Base-by-base conservation (phyloP, 2,888 invertebrate genomes). In the Drosophila paracracens region DNA sequence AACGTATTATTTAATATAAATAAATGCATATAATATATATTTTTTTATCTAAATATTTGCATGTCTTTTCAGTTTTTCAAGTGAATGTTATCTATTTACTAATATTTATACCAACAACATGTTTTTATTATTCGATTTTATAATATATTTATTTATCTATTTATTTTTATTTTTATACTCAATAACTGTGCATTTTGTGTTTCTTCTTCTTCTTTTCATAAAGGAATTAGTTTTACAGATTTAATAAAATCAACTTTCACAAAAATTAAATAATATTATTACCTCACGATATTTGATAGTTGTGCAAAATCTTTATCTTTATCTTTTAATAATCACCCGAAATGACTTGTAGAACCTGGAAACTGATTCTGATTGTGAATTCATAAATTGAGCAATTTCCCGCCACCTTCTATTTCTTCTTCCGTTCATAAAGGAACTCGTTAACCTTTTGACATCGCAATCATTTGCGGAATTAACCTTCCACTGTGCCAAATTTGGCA, bases 381-480 rank as follows among this genome's bases (percentile, higher is more conserved):
- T 31, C 18, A 33, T 21, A 16, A 35, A 54, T 27, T 54, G 36
- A n/a, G 13, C 36, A n/a, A 11, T 27, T 36, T 36, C 27, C 27
- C 54, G 13, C 36, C 36, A 54, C 54, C 27, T 50, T 50, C 50
- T 2, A 29, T 29, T 50, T 18, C 27, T 31, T 35, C 36, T 31
- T 46, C 35, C 18, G 43, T 21, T 25, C 18, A 43, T 16, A 13
- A 16, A 35, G 33, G 25, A 66, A 53, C 53, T 46, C 21, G 65
- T 65, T 64, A 50, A 27, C 31, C 58, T 65, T 65, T 62, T 27
- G 29, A 36, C 38, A 52, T 25, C 31, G 35, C 13, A 46, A 21
- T n/a, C 56, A 27, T 51, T 63, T 70, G n/a, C 70, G 78, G 70
- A 70, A 67, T 74, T 67, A 63, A 77, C 77, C 77, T 78, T 77